Base-by-base conservation (phyloP, 2,888 invertebrate species). In the Sphinx pinastri region DNA sequence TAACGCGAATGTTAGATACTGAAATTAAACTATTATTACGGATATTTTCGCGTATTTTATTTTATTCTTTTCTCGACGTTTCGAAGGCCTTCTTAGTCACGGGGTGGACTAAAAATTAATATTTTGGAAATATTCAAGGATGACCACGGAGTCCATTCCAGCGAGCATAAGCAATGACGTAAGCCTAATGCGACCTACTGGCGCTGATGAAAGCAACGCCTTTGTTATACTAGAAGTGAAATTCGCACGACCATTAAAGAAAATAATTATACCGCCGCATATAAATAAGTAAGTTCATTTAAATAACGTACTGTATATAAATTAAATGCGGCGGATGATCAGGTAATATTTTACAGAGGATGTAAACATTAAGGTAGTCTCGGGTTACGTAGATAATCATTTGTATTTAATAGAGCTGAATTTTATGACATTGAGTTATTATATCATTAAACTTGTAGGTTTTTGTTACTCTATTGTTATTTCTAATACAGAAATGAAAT, bases 141-240 rank as follows among this genome's bases (percentile, higher is more conserved):
- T 67, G 8, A 74, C 78, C 45, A 76, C 82, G 25, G 76, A 80
- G 8, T 80, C 82, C 0, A 76, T 70, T 3, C 78, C 68, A 0
- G 71, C 77, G 0, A 84, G 80, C 25, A 74, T 71, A 2, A 85
- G 79, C 71, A 83, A 79, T 0, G 81, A 85, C 1, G 68, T 72
- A 0, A 73, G 72, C 0, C 68, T 68, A 4, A 5, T 63, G 1
- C 77, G 73, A 45, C 70, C 81, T 1, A 91, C 91, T 0, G 92
- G 91, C 0, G 79, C 82, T 31, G 90, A 93, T 70, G 88, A 82
- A 0, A 83, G 75, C 58, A 73, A 78, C 31, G 87, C 93, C 2
- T 93, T 93, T 74, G 79, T 91, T 19, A 73, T 94, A 12, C 74
- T 94, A 0, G 90, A 93, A 79, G 81, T 94, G 0, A 78, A 79